These are phyloP conservation scores for Leptoteleia sp. DNA, from an alignment of 1,140 invertebrate genomes.

Conservation along the genomic window DNA sequence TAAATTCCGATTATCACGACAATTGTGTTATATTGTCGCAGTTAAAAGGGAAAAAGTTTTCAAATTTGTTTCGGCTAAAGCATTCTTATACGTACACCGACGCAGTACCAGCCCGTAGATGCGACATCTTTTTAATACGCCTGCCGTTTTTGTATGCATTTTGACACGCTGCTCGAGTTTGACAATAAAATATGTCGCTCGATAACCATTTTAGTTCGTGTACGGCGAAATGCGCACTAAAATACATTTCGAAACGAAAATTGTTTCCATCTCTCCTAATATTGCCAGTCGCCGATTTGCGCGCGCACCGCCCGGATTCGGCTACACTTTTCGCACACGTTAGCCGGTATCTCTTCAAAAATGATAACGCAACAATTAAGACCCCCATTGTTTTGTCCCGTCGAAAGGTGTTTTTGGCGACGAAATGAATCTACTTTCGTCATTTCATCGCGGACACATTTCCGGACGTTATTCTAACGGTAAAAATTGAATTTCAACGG, in stretches of 20 bases:
- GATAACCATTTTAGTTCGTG: conserved; percentile 23
- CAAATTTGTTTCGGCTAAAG: conserved; percentile 18
- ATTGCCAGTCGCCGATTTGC: too few relatives aligned
- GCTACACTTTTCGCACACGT: conserved; percentile 5
- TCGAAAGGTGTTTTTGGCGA: too few relatives aligned
- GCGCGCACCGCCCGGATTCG: not conserved
- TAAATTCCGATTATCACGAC: conserved; percentile 25
- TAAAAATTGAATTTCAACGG: too few relatives aligned
- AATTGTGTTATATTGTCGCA: conserved; percentile 28
- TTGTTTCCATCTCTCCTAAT: conserved; percentile 24
- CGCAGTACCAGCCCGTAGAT: not conserved
- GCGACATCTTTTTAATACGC: conserved; percentile 9
- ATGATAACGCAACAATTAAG: too few relatives aligned
- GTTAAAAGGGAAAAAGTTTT: conserved; percentile 22
- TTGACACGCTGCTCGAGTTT: conserved; percentile 7
- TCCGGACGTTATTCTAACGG: too few relatives aligned
- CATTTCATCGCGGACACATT: too few relatives aligned
- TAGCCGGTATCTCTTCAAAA: too few relatives aligned
- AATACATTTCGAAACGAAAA: conserved; percentile 11
- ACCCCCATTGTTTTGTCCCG: too few relatives aligned
- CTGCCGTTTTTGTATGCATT: conserved; percentile 1
- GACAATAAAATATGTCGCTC: conserved; percentile 18
- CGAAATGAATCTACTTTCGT: too few relatives aligned
- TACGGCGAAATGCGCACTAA: conserved; percentile 1
- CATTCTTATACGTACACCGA: conserved; percentile 2